A percentile compares a stretch with the other conserved stretches of the same genome.
These are phyloP conservation scores for Semnopithecus entellus DNA, from an alignment of 2,113 vertebrate genomes.

Conservation along the genomic window DNA sequence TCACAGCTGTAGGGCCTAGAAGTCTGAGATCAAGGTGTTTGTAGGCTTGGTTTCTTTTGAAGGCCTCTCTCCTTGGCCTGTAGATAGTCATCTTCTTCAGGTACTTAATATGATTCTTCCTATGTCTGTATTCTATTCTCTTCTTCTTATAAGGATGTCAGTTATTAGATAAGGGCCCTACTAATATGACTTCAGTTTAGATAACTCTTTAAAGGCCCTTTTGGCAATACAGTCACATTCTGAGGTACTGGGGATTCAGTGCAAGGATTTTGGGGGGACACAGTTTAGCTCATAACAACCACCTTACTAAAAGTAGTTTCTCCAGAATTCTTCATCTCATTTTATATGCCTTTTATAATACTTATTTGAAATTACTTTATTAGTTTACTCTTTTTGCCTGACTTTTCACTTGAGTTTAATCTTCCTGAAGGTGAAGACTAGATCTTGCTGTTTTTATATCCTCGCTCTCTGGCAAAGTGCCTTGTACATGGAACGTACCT, in stretches of 20 bases:
- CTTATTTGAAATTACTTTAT: conserved; percentile 12
- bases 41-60: neutral
- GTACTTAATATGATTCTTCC: neutral
- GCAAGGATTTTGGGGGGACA: neutral
- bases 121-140: neutral
- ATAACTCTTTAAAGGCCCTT: neutral
- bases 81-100: neutral
- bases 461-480: neutral
- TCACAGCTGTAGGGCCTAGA: neutral
- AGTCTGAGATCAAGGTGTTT: neutral
- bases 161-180: neutral
- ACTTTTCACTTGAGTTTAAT: neutral
- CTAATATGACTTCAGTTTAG: neutral
- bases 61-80: neutral
- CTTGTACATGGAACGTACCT: neutral
- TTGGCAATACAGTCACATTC: neutral
- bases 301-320: neutral
- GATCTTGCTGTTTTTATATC: neutral
- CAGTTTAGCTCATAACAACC: neutral
- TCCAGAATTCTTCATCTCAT: neutral
- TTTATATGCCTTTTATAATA: neutral
- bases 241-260: neutral
- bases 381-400: neutral
- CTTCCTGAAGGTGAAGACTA: neutral
- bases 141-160: neutral